Percentiles rank a stretch among this genome's conserved stretches.
Evolutionary conservation across 1,140 invertebrate genomes (phyloP).

Genomic region (Drosophila baimaii): DNA sequence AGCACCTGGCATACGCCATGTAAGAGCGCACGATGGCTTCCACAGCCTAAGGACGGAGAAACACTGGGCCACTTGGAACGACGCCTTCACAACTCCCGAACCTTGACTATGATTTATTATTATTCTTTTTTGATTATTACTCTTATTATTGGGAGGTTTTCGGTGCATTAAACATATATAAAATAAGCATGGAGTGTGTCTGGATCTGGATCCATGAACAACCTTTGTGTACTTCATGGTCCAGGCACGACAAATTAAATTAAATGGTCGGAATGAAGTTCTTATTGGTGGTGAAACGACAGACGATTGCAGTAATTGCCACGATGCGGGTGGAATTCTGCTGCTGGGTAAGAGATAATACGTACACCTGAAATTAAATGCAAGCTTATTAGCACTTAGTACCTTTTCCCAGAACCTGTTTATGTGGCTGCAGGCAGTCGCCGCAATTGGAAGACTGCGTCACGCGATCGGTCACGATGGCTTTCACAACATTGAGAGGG

Average conservation of each 20-base stretch:
- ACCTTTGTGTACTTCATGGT: background rate
- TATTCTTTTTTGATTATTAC: background rate
- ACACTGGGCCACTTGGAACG: constrained; percentile 58
- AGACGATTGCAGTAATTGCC: constrained; percentile 11
- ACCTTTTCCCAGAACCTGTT: background rate
- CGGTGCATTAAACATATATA: too few relatives aligned
- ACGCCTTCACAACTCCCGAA: constrained; percentile 40
- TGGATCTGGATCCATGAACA: background rate
- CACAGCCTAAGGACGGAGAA: constrained; percentile 45
- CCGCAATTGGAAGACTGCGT: background rate
- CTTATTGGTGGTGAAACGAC: background rate
- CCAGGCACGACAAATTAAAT: constrained; percentile 7
- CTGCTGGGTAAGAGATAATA: constrained; percentile 7
- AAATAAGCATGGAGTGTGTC: too few relatives aligned
- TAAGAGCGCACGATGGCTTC: constrained; percentile 62
- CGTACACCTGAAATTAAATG: background rate
- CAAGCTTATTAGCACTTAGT: background rate
- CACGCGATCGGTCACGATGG: constrained; percentile 42
- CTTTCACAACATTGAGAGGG: constrained; percentile 28
- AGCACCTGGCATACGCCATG: constrained; percentile 13
- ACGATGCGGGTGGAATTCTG: constrained; percentile 12
- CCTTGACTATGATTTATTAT: background rate
- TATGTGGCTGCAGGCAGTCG: background rate
- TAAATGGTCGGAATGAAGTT: constrained; percentile 2
- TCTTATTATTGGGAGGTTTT: too few relatives aligned